These are phyloP conservation scores for Brachionus plicatilis DNA, from an alignment of 1,140 invertebrate species.

Conservation along the genomic window DNA sequence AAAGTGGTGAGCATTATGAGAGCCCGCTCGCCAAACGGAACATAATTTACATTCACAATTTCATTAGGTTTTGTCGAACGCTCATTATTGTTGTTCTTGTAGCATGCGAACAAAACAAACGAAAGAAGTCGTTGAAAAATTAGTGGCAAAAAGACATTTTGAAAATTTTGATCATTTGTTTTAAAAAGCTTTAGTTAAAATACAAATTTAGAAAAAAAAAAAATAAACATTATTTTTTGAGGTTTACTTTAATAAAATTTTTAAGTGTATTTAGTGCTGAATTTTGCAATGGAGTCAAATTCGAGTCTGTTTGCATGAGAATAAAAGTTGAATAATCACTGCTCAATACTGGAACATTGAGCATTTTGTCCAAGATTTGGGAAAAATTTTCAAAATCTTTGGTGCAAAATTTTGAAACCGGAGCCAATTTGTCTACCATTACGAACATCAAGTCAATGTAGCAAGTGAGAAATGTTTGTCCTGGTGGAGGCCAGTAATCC, in stretches of 20 bases:
- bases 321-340: constrained; percentile 75
- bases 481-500: constrained; percentile 59
- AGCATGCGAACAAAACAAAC: constrained; percentile 20
- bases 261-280: constrained; percentile 73
- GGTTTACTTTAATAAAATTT: constrained; percentile 66
- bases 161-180: neutral
- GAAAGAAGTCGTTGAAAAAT: constrained; percentile 6
- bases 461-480: constrained; percentile 83
- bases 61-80: neutral
- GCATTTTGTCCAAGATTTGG: constrained; percentile 68
- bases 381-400: constrained; percentile 74
- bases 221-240: neutral
- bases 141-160: constrained; percentile 7
- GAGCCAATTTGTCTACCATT: constrained; percentile 74
- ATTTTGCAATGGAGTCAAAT: constrained; percentile 75
- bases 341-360: constrained; percentile 70
- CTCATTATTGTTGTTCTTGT: constrained; percentile 1
- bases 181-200: constrained; percentile 3
- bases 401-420: constrained; percentile 61
- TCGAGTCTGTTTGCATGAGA: constrained; percentile 67
- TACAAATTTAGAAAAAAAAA: neutral
- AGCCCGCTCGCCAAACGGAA: constrained; percentile 78
- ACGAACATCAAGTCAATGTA: constrained; percentile 87
- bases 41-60: constrained; percentile 66
- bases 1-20: constrained; percentile 73